These are phyloP conservation scores for Cephus runcator DNA, from an alignment of 2,888 invertebrate genomes.

Conservation along the genomic window DNA sequence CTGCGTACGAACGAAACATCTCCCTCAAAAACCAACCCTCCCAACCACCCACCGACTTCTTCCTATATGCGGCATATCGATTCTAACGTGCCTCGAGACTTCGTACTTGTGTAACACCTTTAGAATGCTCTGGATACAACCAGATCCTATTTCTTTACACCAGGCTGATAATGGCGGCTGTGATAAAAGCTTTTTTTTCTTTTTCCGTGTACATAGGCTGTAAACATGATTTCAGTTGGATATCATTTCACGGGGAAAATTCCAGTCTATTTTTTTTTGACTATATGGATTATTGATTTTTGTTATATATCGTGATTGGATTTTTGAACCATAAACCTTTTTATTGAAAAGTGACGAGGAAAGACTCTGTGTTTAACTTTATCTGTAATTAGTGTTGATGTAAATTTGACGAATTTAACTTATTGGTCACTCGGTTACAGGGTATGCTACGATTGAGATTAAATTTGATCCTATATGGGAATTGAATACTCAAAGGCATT, in stretches of 20 bases:
- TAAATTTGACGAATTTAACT: too few species aligned
- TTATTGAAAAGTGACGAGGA: not conserved
- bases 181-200: not conserved
- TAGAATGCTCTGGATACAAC: not conserved
- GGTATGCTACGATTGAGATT: too few species aligned
- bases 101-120: not conserved
- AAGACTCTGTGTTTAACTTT: not conserved
- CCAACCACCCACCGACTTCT: constrained; percentile 26
- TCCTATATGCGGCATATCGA: constrained; percentile 34
- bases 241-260: not conserved
- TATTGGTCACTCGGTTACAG: too few species aligned
- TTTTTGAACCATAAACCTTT: not conserved
- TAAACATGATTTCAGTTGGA: not conserved
- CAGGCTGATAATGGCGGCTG: not conserved
- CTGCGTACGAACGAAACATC: constrained; percentile 60
- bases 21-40: constrained; percentile 57
- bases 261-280: not conserved
- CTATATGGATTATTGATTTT: not conserved
- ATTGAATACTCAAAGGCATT: too few species aligned
- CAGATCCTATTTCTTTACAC: not conserved
- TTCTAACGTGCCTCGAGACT: constrained; percentile 19
- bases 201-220: not conserved
- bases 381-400: too few species aligned
- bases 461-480: too few species aligned
- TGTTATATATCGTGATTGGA: not conserved